A percentile compares a stretch with the other conserved stretches of the same genome.
phyloP scores from a whole-genome alignment of 2,113 vertebrate genomes.

The Podilymbus podiceps region DNA sequence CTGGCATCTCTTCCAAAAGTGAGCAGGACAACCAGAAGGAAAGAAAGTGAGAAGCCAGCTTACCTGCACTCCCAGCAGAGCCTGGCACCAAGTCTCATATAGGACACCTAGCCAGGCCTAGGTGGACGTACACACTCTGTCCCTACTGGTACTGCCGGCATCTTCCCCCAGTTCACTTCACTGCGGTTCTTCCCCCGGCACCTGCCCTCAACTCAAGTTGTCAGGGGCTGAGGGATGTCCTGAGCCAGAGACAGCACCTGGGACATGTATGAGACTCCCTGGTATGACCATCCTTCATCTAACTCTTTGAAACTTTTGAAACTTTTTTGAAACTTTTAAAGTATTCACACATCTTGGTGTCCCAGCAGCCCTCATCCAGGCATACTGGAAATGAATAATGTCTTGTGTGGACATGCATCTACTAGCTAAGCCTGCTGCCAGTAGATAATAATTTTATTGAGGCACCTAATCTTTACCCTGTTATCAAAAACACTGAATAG shows the following conservation, averaged over 20 bases:
- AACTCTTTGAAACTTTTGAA: background rate
- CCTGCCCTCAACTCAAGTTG: background rate
- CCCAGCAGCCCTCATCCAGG: background rate
- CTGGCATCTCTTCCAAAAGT: rapidly evolving
- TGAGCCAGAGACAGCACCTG: background rate
- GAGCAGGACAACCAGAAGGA: rapidly evolving
- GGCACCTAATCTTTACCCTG: background rate
- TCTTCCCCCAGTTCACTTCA: background rate
- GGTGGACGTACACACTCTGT: background rate
- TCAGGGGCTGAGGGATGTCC: background rate
- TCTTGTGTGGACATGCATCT: background rate
- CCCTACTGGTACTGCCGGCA: rapidly evolving
- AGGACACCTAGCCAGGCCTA: no score
- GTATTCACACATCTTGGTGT: background rate
- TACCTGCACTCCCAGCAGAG: background rate
- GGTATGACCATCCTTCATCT: background rate
- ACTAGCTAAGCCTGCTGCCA: background rate
- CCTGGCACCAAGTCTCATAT: background rate
- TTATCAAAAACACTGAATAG: background rate
- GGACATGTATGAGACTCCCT: background rate
- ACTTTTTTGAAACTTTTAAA: background rate
- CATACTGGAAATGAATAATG: background rate
- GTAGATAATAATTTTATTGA: background rate
- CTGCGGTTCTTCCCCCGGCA: background rate
- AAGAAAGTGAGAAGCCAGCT: background rate